Evolutionary conservation across 2,797 vertebrate genomes (phyloP).

Genomic region (Lacerta agilis): DNA sequence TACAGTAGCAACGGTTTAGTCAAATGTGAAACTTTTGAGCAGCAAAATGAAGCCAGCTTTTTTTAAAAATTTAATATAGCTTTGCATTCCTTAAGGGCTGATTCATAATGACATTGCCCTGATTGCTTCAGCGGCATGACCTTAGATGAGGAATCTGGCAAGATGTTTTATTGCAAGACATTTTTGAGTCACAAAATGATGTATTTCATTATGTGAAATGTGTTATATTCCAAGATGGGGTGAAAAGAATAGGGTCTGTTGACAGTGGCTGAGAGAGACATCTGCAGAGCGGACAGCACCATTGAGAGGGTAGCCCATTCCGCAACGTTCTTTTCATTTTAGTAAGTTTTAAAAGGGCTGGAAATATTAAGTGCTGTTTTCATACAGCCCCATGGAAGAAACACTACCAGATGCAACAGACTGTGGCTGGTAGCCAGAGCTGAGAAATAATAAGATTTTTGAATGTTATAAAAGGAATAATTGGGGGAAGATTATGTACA

Average conservation of each 20-base stretch:
- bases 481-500: slow-evolving; percentile 20
- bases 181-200: slow-evolving; percentile 17
- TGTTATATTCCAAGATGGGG: slow-evolving; percentile 33
- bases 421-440: background rate
- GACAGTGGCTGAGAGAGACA: slow-evolving; percentile 27
- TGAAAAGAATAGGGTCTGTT: slow-evolving; percentile 22
- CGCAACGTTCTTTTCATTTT: slow-evolving; percentile 11
- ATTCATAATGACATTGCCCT: slow-evolving; percentile 15
- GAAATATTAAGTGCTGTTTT: slow-evolving; percentile 31
- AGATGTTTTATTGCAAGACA: slow-evolving; percentile 28
- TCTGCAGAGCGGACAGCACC: slow-evolving; percentile 20
- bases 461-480: slow-evolving; percentile 15
- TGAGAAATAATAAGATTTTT: slow-evolving; percentile 18
- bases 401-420: background rate
- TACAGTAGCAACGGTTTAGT: background rate
- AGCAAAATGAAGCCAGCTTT: slow-evolving; percentile 14
- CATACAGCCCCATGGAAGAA: slow-evolving; percentile 35
- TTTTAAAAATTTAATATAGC: background rate
- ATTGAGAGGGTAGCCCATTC: slow-evolving; percentile 29
- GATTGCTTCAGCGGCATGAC: slow-evolving; percentile 27
- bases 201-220: slow-evolving; percentile 32
- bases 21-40: background rate
- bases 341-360: slow-evolving; percentile 3
- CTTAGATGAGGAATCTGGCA: slow-evolving; percentile 17
- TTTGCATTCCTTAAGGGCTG: slow-evolving; percentile 8